These are phyloP conservation scores for Emydocephalus ijimae DNA, from an alignment of 2,113 vertebrate genomes.

Conservation along the genomic window DNA sequence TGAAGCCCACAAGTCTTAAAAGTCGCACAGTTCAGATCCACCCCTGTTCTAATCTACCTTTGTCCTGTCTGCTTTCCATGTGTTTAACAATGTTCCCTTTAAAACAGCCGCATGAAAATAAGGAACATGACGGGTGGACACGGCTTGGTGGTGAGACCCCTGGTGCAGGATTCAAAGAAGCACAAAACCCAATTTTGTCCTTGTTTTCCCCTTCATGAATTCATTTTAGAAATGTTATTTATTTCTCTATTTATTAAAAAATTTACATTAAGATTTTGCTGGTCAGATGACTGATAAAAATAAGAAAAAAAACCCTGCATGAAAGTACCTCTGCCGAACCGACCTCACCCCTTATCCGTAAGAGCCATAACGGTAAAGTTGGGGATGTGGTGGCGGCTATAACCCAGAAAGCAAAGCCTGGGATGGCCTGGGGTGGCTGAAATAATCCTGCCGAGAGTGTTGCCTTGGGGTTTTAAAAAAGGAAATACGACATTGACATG, in stretches of 20 bases:
- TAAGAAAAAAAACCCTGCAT: neutral
- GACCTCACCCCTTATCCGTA: neutral
- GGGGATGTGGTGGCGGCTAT: neutral
- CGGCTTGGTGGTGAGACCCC: neutral
- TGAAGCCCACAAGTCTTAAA: no score
- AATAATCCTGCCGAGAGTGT: constrained; percentile 42
- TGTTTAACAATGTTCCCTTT: neutral
- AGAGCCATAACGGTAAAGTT: neutral
- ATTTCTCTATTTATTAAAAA: neutral
- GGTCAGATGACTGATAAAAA: neutral
- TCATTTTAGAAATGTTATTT: neutral
- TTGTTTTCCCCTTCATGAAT: neutral
- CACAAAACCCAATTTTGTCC: neutral
- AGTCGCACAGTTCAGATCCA: neutral
- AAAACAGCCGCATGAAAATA: neutral
- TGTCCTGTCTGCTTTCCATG: neutral
- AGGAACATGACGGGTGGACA: neutral
- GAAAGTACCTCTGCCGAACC: neutral
- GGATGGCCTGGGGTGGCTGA: neutral
- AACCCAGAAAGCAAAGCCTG: neutral
- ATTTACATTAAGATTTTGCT: neutral
- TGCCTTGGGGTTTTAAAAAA: constrained; percentile 56
- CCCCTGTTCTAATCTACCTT: neutral
- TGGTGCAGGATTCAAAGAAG: neutral
- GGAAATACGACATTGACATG: constrained; percentile 37